These are phyloP conservation scores for Limnothrissa miodon DNA, from an alignment of 2,113 vertebrate species.

Conservation along the genomic window DNA sequence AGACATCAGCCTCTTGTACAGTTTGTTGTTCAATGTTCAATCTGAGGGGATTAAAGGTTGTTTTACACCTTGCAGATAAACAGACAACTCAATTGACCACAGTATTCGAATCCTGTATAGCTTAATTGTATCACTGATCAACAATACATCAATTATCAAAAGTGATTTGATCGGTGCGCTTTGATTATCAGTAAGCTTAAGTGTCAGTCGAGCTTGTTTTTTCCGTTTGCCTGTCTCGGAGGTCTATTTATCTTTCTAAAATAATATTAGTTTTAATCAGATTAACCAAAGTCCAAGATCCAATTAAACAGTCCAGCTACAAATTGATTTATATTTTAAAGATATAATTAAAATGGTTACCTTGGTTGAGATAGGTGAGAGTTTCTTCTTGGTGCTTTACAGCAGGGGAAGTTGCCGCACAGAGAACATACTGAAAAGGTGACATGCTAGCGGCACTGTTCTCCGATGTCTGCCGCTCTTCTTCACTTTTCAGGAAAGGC, in stretches of 20 bases:
- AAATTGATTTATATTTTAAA: background rate
- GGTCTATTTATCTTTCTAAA: background rate
- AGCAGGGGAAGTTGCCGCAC: conserved; percentile 88
- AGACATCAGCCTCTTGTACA: background rate
- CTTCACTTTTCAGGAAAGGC: conserved; percentile 87
- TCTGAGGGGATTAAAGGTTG: background rate
- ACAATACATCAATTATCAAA: background rate
- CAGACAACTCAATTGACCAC: background rate
- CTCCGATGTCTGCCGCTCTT: conserved; percentile 73
- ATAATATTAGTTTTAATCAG: too few relatives aligned
- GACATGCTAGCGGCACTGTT: conserved; percentile 69
- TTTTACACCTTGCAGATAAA: background rate
- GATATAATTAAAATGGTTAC: conserved; percentile 63
- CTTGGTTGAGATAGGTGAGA: conserved; percentile 95
- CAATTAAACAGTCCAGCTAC: background rate
- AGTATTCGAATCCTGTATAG: background rate
- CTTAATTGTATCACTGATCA: background rate
- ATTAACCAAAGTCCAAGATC: background rate
- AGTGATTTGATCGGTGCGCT: background rate
- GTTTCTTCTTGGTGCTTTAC: conserved; percentile 89
- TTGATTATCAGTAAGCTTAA: background rate
- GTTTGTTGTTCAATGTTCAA: background rate
- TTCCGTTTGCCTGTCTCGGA: background rate
- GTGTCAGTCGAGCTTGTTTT: background rate
- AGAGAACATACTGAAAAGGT: conserved; percentile 84